Base-by-base conservation (phyloP, 2,888 invertebrate genomes). In the Mongoloraphidia duomilia region DNA sequence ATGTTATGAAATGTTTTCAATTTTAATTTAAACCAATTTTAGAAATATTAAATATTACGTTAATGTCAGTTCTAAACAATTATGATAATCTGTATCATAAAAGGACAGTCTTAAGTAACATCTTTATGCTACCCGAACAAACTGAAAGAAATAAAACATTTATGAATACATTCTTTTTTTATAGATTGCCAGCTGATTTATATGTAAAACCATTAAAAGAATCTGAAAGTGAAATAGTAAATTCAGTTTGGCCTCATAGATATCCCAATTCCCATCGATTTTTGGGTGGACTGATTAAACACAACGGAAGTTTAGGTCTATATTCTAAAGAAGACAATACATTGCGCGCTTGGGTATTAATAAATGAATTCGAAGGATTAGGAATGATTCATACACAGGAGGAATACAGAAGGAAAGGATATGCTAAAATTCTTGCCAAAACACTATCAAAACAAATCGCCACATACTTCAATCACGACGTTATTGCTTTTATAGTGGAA, bases 261-360 rank as follows among this genome's bases (percentile, higher is more conserved):
- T 58, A 56, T 53, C 50, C 55, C 26, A 55, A 59, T 12, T 55
- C 61, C 8, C 65, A 63, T 11, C 57, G 60, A 34, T 63, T 60
- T 46, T 44, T 69, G 14, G 51, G 50, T 3, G 54, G 54, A 37
- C 50, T 66, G n/a, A 57, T 68, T 26, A 59, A 59, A 51, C 53
- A 61, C 49, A 69, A 68, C 50, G 61, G 59, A 17, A 63, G 65
- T 9, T 44, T 60, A 14, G 69, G 69, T 12, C 51, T 69, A 2
- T 68, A 65, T 54, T 54, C 63, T 8, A 67, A 64, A 56, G 49
- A 57, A 34, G 60, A 59, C 45, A 47, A 63, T 46, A 55, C 60
- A 50, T 52, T 69, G 42, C 59, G 67, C 8, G 61, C 67, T 9
- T 70, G 68, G 68, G 58, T 56, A 10, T 41, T 68, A 13, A 61